phyloP scores from a whole-genome alignment of 2,113 vertebrate genomes.

The Anas platyrhynchos region DNA sequence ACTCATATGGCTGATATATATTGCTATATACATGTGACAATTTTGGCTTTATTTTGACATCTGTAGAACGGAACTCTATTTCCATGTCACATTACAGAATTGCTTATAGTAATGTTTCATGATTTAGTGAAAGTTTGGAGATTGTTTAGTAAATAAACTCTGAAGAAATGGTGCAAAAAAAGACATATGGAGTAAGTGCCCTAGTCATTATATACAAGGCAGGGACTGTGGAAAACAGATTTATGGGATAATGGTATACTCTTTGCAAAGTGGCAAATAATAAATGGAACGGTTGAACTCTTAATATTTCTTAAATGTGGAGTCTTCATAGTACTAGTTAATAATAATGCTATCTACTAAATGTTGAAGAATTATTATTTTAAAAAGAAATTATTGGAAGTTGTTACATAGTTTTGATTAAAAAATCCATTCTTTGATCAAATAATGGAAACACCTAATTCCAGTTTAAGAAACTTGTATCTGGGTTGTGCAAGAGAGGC shows the following conservation, averaged over 20 bases:
- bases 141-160: background rate
- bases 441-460: background rate
- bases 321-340: background rate
- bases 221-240: background rate
- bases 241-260: background rate
- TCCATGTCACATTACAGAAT: background rate
- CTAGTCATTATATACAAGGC: background rate
- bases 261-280: background rate
- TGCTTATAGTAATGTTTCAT: background rate
- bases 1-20: background rate
- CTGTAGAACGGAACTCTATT: background rate
- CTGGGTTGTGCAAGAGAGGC: background rate
- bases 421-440: background rate
- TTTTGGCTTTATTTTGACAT: background rate
- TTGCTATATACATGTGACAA: background rate
- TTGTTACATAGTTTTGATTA: background rate
- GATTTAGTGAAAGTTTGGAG: background rate
- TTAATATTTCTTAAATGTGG: background rate
- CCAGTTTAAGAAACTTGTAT: background rate
- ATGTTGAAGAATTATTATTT: background rate
- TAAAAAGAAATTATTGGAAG: background rate
- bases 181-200: rapidly evolving
- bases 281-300: background rate
- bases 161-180: background rate
- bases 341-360: too few species aligned